Evolutionary conservation across 2,797 vertebrate genomes (phyloP).

Genomic region (Syngnathus acus): DNA sequence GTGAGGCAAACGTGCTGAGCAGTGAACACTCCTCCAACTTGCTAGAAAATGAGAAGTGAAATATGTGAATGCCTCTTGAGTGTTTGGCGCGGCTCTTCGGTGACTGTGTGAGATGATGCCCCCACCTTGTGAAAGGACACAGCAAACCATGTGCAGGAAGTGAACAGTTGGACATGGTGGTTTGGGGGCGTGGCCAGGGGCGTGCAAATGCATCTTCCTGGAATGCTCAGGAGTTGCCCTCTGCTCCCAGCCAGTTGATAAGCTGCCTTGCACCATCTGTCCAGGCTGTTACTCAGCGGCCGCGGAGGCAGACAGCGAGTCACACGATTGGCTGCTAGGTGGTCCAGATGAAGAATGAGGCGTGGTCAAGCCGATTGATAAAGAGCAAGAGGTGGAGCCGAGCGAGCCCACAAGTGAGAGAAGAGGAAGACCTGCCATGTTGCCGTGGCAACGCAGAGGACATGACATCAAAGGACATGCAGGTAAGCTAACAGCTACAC

Average conservation of each 20-base stretch:
- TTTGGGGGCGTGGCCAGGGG: neutral
- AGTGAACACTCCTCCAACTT: too few species aligned
- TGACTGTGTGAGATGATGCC: neutral
- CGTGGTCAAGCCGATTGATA: constrained; percentile 25
- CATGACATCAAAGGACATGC: constrained; percentile 31
- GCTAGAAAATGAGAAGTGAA: neutral
- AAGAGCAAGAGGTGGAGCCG: constrained; percentile 14
- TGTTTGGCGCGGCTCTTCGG: neutral
- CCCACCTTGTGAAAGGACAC: neutral
- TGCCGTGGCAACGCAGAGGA: constrained; percentile 45
- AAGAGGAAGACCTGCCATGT: constrained; percentile 12
- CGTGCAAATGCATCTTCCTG: neutral
- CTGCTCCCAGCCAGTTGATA: neutral
- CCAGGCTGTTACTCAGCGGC: constrained; percentile 24
- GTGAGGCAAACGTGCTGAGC: too few species aligned
- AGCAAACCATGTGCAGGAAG: neutral
- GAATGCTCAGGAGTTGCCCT: neutral
- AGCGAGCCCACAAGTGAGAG: constrained; percentile 41
- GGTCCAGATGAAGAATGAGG: constrained; percentile 16
- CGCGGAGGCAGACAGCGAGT: neutral
- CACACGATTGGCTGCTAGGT: constrained; percentile 29
- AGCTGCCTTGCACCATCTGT: constrained; percentile 25
- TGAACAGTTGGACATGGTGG: neutral
- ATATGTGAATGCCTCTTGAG: neutral
- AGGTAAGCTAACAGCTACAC: constrained; percentile 41